Evolutionary conservation across 2,797 vertebrate species (phyloP).

Genomic region (Babyrousa celebensis): DNA sequence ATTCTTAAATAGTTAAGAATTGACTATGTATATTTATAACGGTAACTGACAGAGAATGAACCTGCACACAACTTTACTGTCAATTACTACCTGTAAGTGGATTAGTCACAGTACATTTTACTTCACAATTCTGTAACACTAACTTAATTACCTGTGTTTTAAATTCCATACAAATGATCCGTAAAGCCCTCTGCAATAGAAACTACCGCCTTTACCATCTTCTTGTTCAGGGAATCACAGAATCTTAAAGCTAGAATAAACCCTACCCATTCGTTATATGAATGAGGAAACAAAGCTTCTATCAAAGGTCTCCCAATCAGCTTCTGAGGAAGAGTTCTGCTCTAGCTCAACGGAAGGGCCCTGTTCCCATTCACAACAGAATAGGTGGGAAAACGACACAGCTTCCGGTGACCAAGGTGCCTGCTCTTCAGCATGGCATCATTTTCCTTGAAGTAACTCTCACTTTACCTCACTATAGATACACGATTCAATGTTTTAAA

Average conservation of each 20-base stretch:
- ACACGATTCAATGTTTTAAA: constrained; percentile 59
- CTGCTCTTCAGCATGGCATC: not conserved
- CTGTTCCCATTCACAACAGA: constrained; percentile 28
- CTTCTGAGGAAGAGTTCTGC: constrained; percentile 7
- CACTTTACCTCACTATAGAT: constrained; percentile 19
- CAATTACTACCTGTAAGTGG: constrained; percentile 34
- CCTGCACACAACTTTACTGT: constrained; percentile 46
- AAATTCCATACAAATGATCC: constrained; percentile 54
- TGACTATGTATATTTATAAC: constrained; percentile 24
- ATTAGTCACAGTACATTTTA: constrained; percentile 44
- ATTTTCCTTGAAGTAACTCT: constrained; percentile 68
- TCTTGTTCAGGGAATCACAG: constrained; percentile 32
- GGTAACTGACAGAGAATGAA: constrained; percentile 56
- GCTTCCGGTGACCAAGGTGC: not conserved
- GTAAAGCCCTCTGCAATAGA: constrained; percentile 57
- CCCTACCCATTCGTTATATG: not conserved
- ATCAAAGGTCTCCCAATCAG: constrained; percentile 2
- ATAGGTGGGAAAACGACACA: not conserved
- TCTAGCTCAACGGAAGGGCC: not conserved
- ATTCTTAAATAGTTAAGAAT: constrained; percentile 69
- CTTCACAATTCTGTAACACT: not conserved
- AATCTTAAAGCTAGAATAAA: constrained; percentile 63
- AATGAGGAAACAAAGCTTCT: constrained; percentile 60
- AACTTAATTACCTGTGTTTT: constrained; percentile 45
- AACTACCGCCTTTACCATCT: constrained; percentile 38